Percentiles rank a stretch among this genome's conserved stretches.
phyloP scores from a whole-genome alignment of 1,140 invertebrate species.

The Drosophila sproati region DNA sequence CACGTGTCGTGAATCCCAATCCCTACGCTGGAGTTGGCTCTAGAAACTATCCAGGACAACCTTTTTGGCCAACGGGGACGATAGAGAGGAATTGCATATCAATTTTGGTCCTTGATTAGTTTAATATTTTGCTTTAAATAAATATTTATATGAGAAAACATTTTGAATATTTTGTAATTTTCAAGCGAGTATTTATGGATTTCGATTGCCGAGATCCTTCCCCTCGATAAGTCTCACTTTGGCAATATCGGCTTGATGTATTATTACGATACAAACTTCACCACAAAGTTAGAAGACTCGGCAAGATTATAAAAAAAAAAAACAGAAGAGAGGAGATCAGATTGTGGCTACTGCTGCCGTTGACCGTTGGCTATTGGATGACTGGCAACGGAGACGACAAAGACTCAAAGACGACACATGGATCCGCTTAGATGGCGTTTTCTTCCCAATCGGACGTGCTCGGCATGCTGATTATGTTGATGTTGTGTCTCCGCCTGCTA shows the following conservation, averaged over 20 bases:
- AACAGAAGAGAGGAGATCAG: slow-evolving; percentile 29
- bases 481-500: slow-evolving; percentile 40
- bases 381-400: too few species aligned
- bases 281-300: not conserved
- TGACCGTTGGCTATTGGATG: slow-evolving; percentile 13
- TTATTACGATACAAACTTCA: not conserved
- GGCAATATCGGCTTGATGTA: too few species aligned
- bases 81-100: not conserved
- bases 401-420: slow-evolving; percentile 14
- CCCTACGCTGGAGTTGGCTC: slow-evolving; percentile 59
- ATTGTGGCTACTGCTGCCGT: slow-evolving; percentile 23
- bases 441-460: slow-evolving; percentile 49
- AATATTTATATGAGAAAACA: too few species aligned
- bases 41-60: slow-evolving; percentile 64
- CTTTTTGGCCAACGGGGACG: slow-evolving; percentile 67
- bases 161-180: too few species aligned
- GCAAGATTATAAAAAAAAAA: slow-evolving; percentile 22
- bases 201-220: too few species aligned
- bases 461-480: slow-evolving; percentile 47
- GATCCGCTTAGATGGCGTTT: slow-evolving; percentile 33
- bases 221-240: too few species aligned
- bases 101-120: not conserved
- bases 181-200: too few species aligned
- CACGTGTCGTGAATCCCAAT: slow-evolving; percentile 71
- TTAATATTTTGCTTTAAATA: too few species aligned